A percentile compares a stretch with the other conserved stretches of the same genome.
Conservation (phyloP, 2,888 invertebrate genomes). For the Mamestra brassicae region DNA sequence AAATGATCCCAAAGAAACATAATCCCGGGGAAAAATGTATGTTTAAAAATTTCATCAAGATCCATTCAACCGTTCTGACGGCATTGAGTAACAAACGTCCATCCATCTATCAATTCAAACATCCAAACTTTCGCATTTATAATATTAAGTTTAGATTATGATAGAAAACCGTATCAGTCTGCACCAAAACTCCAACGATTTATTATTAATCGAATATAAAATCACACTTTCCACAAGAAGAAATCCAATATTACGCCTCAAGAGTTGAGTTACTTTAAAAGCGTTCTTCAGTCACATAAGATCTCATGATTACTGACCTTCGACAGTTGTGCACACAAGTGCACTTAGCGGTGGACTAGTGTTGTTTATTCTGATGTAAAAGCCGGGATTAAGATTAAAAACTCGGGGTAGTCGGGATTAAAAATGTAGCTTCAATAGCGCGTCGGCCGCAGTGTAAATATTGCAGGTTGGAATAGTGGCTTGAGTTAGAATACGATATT, state of each 20-base stretch:
- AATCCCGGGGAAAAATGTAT: too few relatives aligned
- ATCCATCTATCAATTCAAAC: too few relatives aligned
- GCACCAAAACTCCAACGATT: background rate
- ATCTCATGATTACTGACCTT: conserved; percentile 31
- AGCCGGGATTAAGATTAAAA: conserved; percentile 35
- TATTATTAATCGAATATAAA: background rate
- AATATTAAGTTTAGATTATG: too few relatives aligned
- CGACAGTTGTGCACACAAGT: conserved; percentile 35
- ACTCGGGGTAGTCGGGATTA: conserved; percentile 8
- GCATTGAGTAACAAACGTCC: too few relatives aligned
- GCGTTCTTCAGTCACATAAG: conserved; percentile 49
- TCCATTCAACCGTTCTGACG: too few relatives aligned
- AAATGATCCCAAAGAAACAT: too few relatives aligned
- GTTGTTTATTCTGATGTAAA: conserved; percentile 30
- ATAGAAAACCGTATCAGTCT: background rate
- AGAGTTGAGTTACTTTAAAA: conserved; percentile 45
- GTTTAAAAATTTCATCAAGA: too few relatives aligned
- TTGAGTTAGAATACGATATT: background rate
- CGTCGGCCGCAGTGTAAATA: conserved; percentile 8
- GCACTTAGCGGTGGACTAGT: conserved; percentile 40
- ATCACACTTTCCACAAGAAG: background rate
- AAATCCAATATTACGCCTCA: conserved; percentile 28
- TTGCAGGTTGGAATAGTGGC: conserved; percentile 12
- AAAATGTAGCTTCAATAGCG: conserved; percentile 20
- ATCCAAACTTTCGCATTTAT: too few relatives aligned